A percentile compares a stretch with the other conserved stretches of the same genome.
These are phyloP conservation scores for Phortica magna DNA, from an alignment of 2,888 invertebrate genomes.

Conservation along the genomic window DNA sequence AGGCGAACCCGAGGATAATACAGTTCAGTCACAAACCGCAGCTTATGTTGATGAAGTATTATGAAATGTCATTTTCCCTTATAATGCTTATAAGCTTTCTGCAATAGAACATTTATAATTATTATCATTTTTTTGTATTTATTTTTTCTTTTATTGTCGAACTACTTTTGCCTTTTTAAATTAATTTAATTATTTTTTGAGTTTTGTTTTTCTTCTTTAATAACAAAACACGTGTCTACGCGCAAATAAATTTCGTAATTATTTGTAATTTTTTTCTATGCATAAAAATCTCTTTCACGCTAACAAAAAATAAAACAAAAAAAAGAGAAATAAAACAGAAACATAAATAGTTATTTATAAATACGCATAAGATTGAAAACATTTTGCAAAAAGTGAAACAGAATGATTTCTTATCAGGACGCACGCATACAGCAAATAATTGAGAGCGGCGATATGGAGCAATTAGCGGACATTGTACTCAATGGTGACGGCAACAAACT, in stretches of 20 bases:
- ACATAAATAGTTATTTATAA: not conserved
- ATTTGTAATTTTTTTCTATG: too few relatives aligned
- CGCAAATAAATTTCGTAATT: too few relatives aligned
- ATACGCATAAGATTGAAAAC: not conserved
- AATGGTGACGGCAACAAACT: slow-evolving; percentile 91
- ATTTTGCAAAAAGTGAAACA: not conserved
- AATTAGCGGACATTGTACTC: slow-evolving; percentile 91
- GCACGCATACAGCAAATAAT: slow-evolving; percentile 84
- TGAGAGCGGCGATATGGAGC: slow-evolving; percentile 90
- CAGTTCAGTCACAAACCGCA: slow-evolving; percentile 78
- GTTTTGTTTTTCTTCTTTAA: not conserved
- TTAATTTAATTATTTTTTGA: not conserved
- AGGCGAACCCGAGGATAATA: slow-evolving; percentile 77
- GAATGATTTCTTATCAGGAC: slow-evolving; percentile 78
- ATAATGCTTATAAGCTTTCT: not conserved
- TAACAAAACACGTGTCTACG: not conserved
- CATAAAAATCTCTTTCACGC: too few relatives aligned
- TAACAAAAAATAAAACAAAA: too few relatives aligned
- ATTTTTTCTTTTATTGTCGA: too few relatives aligned
- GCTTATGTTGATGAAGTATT: slow-evolving; percentile 71
- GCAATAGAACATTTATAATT: too few relatives aligned
- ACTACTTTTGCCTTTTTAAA: not conserved
- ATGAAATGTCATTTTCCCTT: not conserved
- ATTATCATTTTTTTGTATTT: too few relatives aligned
- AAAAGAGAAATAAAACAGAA: not conserved